Evolutionary conservation across 2,797 vertebrate genomes (phyloP).

Genomic region (Hybognathus amarus): DNA sequence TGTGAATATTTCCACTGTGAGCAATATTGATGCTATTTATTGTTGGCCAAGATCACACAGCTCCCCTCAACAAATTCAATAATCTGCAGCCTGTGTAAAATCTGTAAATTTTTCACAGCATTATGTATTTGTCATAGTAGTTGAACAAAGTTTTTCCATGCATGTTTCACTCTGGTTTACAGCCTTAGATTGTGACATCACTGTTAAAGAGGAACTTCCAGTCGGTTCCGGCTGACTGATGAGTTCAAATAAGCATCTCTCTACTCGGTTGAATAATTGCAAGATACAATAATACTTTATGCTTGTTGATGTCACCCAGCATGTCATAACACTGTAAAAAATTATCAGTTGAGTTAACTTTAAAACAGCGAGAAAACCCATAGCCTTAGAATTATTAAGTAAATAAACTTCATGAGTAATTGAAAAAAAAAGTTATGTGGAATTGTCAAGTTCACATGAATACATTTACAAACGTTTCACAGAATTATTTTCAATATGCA

Average conservation of each 20-base stretch:
- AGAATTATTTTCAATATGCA: too few species aligned
- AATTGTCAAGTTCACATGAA: too few species aligned
- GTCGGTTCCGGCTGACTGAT: background rate
- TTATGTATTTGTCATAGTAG: background rate
- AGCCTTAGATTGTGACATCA: background rate
- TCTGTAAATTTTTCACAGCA: background rate
- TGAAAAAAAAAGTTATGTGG: too few species aligned
- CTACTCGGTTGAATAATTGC: background rate
- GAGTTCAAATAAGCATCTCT: conserved; percentile 1
- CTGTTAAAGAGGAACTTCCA: background rate
- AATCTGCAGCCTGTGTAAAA: background rate
- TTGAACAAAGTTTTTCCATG: background rate
- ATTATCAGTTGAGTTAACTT: too few species aligned
- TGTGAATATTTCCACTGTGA: background rate
- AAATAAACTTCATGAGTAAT: too few species aligned
- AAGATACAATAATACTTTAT: background rate
- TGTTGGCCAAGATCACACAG: background rate
- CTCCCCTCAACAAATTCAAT: background rate
- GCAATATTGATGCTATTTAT: background rate
- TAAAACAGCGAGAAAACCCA: too few species aligned
- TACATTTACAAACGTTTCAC: fast-evolving
- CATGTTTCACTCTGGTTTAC: background rate
- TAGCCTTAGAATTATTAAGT: too few species aligned
- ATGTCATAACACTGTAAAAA: background rate
- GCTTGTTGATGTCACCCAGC: background rate